Base-by-base conservation (phyloP, 2,888 invertebrate genomes). In the Melinaea menophilus region DNA sequence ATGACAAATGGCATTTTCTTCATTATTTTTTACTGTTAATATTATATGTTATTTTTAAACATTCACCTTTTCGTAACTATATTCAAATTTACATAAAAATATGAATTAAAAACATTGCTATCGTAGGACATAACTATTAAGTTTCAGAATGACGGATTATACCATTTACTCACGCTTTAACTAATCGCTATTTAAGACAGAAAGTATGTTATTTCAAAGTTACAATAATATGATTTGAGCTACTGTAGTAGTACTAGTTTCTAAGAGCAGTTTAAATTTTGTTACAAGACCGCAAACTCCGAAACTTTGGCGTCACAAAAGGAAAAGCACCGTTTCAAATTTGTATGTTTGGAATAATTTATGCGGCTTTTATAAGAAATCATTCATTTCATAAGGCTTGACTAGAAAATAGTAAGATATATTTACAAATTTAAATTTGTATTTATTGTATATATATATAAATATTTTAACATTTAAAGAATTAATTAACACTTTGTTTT, bases 231-330 rank as follows among this genome's bases (percentile, higher is more conserved):
- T 34, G 58, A 55, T 9, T 5, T 11, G 55, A 55, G 46, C 41
- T 34, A 54, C 13, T 22, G 22, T 45, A 58, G 12, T 46, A 57
- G 45, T 34, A 62, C 59, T 62, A 48, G 58, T 54, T 56, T 34
- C 58, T 37, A 58, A 59, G 58, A 58, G 47, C 60, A 57, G 62
- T 61, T 63, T 48, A 37, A 63, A 61, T 51, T 63, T 66, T 58
- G 61, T 63, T 54, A 63, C 54, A 61, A 59, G 66, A 35, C 63
- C 58, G 34, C 55, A 60, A 48, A 61, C 37, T 48, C 55, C 9
- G 59, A 58, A 61, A 47, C 55, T 47, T 22, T 41, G 22, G 51
- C 56, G 37, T 58, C 58, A 51, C 51, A 48, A 61, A 56, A 46
- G 35, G 47, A 56, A 37, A 56, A 48, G 35, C 13, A 61, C 48